A percentile compares a stretch with the other conserved stretches of the same genome.
phyloP scores from a whole-genome alignment of 2,888 invertebrate species.

The Drosophila kambysellisi region DNA sequence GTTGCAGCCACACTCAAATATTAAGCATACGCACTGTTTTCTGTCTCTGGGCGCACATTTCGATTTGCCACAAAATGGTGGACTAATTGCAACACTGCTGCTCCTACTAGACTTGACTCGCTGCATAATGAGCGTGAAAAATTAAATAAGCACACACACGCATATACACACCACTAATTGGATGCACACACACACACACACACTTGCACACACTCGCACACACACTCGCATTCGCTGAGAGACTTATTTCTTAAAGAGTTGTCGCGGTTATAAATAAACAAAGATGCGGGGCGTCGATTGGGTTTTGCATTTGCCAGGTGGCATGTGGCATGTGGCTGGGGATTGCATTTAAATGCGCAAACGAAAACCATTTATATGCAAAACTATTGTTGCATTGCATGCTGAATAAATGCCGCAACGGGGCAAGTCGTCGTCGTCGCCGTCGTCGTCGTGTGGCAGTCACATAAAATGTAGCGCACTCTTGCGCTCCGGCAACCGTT shows the following conservation, averaged over 20 bases:
- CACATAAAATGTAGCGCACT: constrained; percentile 54
- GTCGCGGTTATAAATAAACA: constrained; percentile 65
- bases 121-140: constrained; percentile 64
- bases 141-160: constrained; percentile 51
- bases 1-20: constrained; percentile 4
- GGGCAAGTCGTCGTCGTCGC: constrained; percentile 25
- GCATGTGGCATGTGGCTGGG: constrained; percentile 8
- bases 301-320: constrained; percentile 38
- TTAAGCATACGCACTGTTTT: constrained; percentile 57
- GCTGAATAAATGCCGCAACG: constrained; percentile 74
- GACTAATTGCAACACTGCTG: constrained; percentile 47
- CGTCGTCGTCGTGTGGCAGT: constrained; percentile 32
- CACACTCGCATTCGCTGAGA: constrained; percentile 17
- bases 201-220: constrained; percentile 34
- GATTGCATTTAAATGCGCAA: constrained; percentile 82
- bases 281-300: constrained; percentile 66
- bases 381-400: constrained; percentile 83
- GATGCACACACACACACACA: constrained; percentile 51
- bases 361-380: constrained; percentile 83
- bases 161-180: constrained; percentile 61
- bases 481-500: constrained; percentile 63
- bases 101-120: constrained; percentile 39
- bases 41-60: constrained; percentile 16
- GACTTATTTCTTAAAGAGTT: constrained; percentile 52
- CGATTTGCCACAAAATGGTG: constrained; percentile 33